Conservation (phyloP, 2,888 invertebrate species). For the Teleogryllus oceanicus region DNA sequence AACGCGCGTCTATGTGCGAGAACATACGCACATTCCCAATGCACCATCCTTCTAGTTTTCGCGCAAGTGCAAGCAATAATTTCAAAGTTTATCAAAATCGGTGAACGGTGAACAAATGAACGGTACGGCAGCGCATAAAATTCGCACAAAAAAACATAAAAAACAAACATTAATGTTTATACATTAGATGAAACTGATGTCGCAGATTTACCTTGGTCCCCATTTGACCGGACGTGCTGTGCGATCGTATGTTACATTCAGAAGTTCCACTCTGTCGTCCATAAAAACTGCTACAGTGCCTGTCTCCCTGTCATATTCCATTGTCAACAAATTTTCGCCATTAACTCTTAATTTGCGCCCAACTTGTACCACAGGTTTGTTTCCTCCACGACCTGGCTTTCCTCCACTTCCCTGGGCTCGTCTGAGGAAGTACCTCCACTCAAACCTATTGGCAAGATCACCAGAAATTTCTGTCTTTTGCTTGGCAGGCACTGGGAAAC, state of each 20-base stretch:
- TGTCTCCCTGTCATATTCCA: constrained; percentile 86
- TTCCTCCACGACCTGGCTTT: constrained; percentile 52
- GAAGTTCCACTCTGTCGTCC: constrained; percentile 78
- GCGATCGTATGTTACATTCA: constrained; percentile 83
- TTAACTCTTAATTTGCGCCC: constrained; percentile 83
- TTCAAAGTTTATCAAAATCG: too few relatives aligned
- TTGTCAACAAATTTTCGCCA: constrained; percentile 82
- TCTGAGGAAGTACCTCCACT: constrained; percentile 91
- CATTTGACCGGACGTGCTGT: constrained; percentile 81
- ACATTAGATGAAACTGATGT: too few relatives aligned
- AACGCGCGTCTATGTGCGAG: too few relatives aligned
- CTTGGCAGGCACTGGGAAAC: constrained; percentile 86
- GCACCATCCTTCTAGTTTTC: too few relatives aligned
- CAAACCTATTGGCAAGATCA: constrained; percentile 86
- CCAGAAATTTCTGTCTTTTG: constrained; percentile 86
- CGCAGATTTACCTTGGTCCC: constrained; percentile 58
- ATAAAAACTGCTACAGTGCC: constrained; percentile 83
- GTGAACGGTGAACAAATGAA: too few relatives aligned
- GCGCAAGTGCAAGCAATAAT: too few relatives aligned
- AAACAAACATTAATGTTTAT: too few relatives aligned
- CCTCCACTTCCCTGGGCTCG: constrained; percentile 62
- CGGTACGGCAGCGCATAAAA: too few relatives aligned
- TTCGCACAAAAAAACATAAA: too few relatives aligned
- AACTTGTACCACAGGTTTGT: constrained; percentile 74
- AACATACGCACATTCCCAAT: too few relatives aligned